Evolutionary conservation across 2,797 vertebrate species (phyloP).

Genomic region (Melanogrammus aeglefinus): DNA sequence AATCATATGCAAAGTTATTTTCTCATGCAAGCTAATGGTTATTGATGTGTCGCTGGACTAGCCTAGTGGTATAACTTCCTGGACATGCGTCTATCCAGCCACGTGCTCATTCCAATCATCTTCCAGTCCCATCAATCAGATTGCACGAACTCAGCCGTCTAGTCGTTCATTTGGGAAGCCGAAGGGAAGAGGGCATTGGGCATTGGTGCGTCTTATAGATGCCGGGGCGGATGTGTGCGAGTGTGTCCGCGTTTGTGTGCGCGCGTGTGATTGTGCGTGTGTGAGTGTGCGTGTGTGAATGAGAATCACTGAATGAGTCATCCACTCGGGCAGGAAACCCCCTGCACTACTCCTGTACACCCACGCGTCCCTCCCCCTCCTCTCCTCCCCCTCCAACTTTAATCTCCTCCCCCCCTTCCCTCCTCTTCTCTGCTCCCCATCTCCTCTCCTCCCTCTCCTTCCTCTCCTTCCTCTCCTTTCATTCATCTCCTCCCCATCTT

Average conservation of each 20-base stretch:
- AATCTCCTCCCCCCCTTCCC: no score
- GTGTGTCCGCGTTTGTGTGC: neutral
- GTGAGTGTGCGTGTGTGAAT: neutral
- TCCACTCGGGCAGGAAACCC: conserved; percentile 44
- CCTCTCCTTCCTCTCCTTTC: no score
- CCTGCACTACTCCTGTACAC: neutral
- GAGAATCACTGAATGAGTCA: conserved; percentile 52
- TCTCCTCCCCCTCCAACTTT: no score
- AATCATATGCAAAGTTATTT: neutral
- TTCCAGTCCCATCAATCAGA: neutral
- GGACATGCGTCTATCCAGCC: neutral
- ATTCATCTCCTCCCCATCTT: no score
- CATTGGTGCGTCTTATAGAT: neutral
- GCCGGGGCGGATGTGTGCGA: neutral
- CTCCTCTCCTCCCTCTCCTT: no score
- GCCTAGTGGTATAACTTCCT: neutral
- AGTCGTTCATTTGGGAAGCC: no score
- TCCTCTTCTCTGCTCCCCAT: no score
- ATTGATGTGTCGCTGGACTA: neutral
- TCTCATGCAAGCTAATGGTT: neutral
- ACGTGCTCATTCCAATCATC: no score
- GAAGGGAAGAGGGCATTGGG: no score
- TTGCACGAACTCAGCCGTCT: neutral
- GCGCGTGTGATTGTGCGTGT: no score
- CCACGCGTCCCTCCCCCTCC: neutral